Evolutionary conservation across 2,888 invertebrate species (phyloP).

Genomic region (Mechanitis mazaeus): DNA sequence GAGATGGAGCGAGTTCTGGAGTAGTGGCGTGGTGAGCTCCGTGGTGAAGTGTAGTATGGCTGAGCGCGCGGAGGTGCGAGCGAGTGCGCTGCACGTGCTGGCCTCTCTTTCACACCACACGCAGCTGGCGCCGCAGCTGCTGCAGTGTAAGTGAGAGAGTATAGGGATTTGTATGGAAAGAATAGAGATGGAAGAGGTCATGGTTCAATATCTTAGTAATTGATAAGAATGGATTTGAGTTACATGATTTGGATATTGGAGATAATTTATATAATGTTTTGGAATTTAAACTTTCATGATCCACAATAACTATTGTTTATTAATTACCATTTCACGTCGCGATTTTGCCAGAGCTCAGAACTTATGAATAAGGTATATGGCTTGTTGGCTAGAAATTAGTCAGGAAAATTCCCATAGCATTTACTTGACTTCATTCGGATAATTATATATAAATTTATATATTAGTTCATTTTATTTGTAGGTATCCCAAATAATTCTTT

Average conservation of each 20-base stretch:
- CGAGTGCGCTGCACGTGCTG: slow-evolving; percentile 48
- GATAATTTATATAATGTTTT: too few relatives aligned
- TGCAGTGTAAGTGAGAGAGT: slow-evolving; percentile 45
- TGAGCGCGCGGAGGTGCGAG: slow-evolving; percentile 48
- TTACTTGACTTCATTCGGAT: too few relatives aligned
- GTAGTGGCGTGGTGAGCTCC: slow-evolving; percentile 40
- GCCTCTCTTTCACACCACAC: slow-evolving; percentile 52
- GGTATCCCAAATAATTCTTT: slow-evolving; percentile 53
- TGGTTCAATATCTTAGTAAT: too few relatives aligned
- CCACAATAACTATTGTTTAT: too few relatives aligned
- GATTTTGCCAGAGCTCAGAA: too few relatives aligned
- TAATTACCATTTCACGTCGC: too few relatives aligned
- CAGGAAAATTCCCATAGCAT: too few relatives aligned
- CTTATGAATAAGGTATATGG: too few relatives aligned
- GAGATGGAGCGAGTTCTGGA: slow-evolving; percentile 62
- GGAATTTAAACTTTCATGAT: too few relatives aligned
- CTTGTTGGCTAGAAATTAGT: too few relatives aligned
- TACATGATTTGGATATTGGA: not conserved
- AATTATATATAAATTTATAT: not conserved
- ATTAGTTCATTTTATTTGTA: slow-evolving; percentile 21
- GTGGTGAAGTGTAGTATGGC: slow-evolving; percentile 40
- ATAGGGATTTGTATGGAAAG: not conserved
- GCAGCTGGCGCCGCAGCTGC: slow-evolving; percentile 54
- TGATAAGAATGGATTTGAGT: too few relatives aligned
- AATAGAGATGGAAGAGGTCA: not conserved